phyloP scores from a whole-genome alignment of 2,888 invertebrate species.

The Liopterus haemorrhoidalis region DNA sequence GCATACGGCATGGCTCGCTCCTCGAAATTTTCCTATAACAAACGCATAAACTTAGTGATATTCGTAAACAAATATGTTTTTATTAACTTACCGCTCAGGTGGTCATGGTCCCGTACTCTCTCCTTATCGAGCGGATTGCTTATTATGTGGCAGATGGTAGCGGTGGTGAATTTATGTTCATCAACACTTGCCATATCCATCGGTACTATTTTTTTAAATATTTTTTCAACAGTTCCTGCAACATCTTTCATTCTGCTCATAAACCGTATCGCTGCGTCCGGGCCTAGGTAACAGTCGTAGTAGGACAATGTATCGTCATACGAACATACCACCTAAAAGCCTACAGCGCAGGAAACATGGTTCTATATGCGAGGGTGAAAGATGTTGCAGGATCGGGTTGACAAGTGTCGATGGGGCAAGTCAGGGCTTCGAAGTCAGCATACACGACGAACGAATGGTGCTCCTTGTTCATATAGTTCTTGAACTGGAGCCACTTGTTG shows the following conservation, averaged over 20 bases:
- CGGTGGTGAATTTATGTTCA: constrained; percentile 5
- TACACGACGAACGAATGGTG: constrained; percentile 14
- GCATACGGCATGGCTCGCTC: constrained; percentile 25
- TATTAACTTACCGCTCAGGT: constrained; percentile 26
- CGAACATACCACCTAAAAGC: constrained; percentile 23
- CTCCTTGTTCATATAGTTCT: constrained; percentile 7
- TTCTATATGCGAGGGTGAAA: constrained; percentile 9
- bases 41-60: constrained; percentile 1
- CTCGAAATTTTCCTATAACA: constrained; percentile 21
- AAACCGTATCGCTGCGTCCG: constrained; percentile 11
- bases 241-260: not conserved
- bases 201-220: constrained; percentile 11
- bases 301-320: constrained; percentile 10
- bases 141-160: constrained; percentile 16
- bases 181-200: constrained; percentile 9
- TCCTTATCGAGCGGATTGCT: constrained; percentile 10
- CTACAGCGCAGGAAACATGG: constrained; percentile 26
- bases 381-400: constrained; percentile 1
- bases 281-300: constrained; percentile 11
- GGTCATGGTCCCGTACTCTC: constrained; percentile 23
- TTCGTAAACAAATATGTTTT: constrained; percentile 4
- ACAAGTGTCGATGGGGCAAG: constrained; percentile 1
- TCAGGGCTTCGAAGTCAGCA: constrained; percentile 16
- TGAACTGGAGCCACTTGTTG: constrained; percentile 5
- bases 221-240: not conserved